A percentile compares a stretch with the other conserved stretches of the same genome.
These are phyloP conservation scores for Epicauta chinensis DNA, from an alignment of 1,140 invertebrate species.

Conservation along the genomic window DNA sequence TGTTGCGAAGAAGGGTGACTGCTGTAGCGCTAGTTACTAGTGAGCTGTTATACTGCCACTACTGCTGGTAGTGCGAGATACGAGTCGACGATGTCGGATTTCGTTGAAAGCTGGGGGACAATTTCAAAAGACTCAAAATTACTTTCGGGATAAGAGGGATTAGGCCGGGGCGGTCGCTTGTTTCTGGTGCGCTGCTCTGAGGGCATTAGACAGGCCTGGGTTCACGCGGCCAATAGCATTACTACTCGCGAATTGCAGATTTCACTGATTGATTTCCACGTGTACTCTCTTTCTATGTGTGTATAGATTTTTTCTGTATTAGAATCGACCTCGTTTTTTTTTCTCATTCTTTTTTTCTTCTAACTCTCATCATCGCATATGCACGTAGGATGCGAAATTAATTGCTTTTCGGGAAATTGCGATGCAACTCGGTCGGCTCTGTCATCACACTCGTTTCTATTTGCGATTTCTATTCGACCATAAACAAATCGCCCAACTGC, in stretches of 20 bases:
- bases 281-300: slow-evolving; percentile 24
- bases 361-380: not conserved
- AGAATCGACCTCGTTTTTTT: not conserved
- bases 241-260: slow-evolving; percentile 34
- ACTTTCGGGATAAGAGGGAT: slow-evolving; percentile 45
- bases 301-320: too few relatives aligned
- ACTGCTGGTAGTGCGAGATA: slow-evolving; percentile 37
- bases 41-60: too few relatives aligned
- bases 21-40: too few relatives aligned
- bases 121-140: slow-evolving; percentile 46
- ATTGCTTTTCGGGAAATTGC: slow-evolving; percentile 4
- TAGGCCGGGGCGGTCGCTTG: slow-evolving; percentile 40
- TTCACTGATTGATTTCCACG: slow-evolving; percentile 32
- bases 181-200: slow-evolving; percentile 34
- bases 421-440: not conserved
- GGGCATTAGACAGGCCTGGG: slow-evolving; percentile 38
- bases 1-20: too few relatives aligned
- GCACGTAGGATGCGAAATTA: not conserved
- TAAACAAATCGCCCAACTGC: too few relatives aligned
- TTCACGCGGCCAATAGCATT: slow-evolving; percentile 37
- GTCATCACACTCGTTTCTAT: too few relatives aligned
- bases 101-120: slow-evolving; percentile 41
- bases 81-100: slow-evolving; percentile 35
- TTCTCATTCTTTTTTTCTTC: not conserved
- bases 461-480: too few relatives aligned